Base-by-base conservation (phyloP, 2,888 invertebrate genomes). In the Rhamnusium bicolor region DNA sequence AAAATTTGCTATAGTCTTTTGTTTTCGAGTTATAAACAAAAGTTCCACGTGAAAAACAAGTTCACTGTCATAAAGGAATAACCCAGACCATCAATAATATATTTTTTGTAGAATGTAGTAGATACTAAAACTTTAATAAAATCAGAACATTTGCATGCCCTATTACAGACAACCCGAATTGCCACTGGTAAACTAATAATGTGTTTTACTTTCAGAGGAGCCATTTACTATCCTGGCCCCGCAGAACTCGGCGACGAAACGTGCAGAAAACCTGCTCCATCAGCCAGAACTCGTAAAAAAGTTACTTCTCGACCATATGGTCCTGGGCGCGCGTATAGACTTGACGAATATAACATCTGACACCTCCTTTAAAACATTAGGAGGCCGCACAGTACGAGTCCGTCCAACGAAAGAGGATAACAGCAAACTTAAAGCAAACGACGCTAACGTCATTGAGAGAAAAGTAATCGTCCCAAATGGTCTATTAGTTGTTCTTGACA, bases 141-240 rank as follows among this genome's bases (percentile, higher is more conserved):
- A 40, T 40, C 12, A 40, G n/a, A n/a, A 12, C 3, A 40, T n/a
- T 2, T 14, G 40, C n/a, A 40, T 12, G 29, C 40, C 40, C 24
- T n/a, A n/a, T n/a, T n/a, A 40, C n/a, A 40, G 40, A 40, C n/a
- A 2, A 12, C 1, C 12, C 40, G n/a, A 40, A 40, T 40, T 40
- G 40, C 40, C n/a, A 8, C 40, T 12, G 12, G 40, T 60, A 76
- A 40, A 40, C 40, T 40, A 40, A 40, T 40, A 40, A 19, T 51
- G 2, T 8, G 51, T 51, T 18, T 51, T 78, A 74, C 62, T 89
- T 88, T 14, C 89, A 92, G 92, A 91, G 84, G 89, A 90, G 76
- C 90, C 91, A 10, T 92, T 90, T 82, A 92, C 92, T 83, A 89
- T 92, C 82, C 88, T 92, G 83, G 90, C 91, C 66, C 92, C 92